A percentile compares a stretch with the other conserved stretches of the same genome.
phyloP scores from a whole-genome alignment of 2,888 invertebrate species.

The Ceriagrion tenellum region DNA sequence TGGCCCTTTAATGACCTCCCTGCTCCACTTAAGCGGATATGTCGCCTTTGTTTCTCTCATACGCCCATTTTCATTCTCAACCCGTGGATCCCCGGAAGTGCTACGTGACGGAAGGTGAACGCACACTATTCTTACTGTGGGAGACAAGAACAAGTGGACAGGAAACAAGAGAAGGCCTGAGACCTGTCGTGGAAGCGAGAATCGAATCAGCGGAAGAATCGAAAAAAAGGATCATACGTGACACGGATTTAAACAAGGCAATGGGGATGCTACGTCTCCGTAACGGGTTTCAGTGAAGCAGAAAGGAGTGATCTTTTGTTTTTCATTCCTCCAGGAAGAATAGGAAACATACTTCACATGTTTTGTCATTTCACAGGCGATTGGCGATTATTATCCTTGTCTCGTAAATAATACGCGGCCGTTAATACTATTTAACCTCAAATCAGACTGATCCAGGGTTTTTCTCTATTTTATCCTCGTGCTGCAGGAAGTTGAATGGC shows the following conservation, averaged over 20 bases:
- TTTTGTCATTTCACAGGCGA: background rate
- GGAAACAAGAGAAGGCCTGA: background rate
- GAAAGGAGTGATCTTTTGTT: background rate
- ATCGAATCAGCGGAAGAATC: background rate
- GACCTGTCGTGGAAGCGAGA: background rate
- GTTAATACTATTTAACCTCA: background rate
- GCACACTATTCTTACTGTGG: background rate
- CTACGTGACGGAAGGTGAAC: background rate
- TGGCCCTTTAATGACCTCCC: background rate
- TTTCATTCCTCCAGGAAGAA: background rate
- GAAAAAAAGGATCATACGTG: background rate
- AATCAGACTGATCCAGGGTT: background rate
- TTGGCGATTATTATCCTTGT: background rate
- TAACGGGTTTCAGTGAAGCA: background rate
- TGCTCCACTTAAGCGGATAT: background rate
- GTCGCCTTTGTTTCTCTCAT: background rate
- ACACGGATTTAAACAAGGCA: background rate
- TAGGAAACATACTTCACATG: background rate
- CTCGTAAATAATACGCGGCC: background rate
- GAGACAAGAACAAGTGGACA: background rate
- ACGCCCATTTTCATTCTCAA: background rate
- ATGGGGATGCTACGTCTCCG: background rate
- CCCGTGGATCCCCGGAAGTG: background rate
- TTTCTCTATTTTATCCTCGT: background rate
- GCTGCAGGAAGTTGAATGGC: no score